These are phyloP conservation scores for Smutsia temminckii DNA, from an alignment of 2,797 vertebrate genomes.

Conservation along the genomic window DNA sequence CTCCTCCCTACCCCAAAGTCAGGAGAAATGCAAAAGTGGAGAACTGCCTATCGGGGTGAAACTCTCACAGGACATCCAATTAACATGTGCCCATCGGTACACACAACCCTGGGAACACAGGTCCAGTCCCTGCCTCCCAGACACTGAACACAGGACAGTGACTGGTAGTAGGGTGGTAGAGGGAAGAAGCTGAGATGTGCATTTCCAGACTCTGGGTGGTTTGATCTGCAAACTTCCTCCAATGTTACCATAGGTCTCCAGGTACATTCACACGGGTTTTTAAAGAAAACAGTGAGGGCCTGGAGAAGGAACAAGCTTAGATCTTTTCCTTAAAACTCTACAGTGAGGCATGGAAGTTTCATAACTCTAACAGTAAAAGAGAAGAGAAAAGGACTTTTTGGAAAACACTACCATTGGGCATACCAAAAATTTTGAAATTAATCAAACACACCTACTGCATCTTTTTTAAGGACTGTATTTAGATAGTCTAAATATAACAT, in stretches of 20 bases:
- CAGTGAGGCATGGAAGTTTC: neutral
- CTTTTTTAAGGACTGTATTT: neutral
- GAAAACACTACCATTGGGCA: neutral
- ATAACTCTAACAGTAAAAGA: neutral
- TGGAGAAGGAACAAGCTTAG: neutral
- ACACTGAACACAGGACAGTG: neutral
- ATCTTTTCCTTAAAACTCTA: neutral
- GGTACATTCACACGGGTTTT: neutral
- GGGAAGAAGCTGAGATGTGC: neutral
- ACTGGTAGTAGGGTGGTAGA: neutral
- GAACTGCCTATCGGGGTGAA: no score
- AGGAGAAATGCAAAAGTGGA: neutral
- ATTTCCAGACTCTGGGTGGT: conserved; percentile 54
- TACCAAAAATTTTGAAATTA: neutral
- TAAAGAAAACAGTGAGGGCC: neutral
- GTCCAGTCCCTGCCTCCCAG: neutral
- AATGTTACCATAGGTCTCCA: neutral
- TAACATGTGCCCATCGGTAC: neutral
- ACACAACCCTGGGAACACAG: neutral
- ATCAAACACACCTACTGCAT: neutral
- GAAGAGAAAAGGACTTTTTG: neutral
- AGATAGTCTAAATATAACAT: neutral
- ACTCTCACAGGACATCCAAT: neutral
- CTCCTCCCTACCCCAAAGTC: neutral
- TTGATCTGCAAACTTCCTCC: conserved; percentile 64